Evolutionary conservation across 2,888 invertebrate species (phyloP).

Genomic region (Galerucella calmariensis): DNA sequence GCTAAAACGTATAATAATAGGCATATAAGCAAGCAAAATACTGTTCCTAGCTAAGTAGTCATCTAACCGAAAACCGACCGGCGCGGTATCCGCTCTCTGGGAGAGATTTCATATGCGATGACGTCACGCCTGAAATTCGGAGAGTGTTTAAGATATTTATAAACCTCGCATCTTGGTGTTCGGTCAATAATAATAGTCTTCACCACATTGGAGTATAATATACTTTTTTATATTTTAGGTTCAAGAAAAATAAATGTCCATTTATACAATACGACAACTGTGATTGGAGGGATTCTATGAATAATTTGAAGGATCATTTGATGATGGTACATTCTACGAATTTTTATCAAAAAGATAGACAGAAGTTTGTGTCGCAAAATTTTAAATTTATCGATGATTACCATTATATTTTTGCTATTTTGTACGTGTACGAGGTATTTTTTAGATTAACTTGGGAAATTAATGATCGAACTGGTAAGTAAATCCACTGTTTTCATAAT

Average conservation of each 20-base stretch:
- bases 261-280: slow-evolving; percentile 36
- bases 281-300: slow-evolving; percentile 39
- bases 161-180: too few species aligned
- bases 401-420: slow-evolving; percentile 46
- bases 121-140: too few species aligned
- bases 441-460: slow-evolving; percentile 49
- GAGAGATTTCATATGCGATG: too few species aligned
- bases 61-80: too few species aligned
- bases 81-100: too few species aligned
- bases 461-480: slow-evolving; percentile 36
- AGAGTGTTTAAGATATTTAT: too few species aligned
- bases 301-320: slow-evolving; percentile 38
- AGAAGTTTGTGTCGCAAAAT: slow-evolving; percentile 43
- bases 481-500: not conserved
- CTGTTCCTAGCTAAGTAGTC: too few species aligned
- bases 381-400: slow-evolving; percentile 38
- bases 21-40: too few species aligned
- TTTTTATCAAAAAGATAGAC: slow-evolving; percentile 43
- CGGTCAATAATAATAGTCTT: too few species aligned
- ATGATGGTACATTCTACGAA: slow-evolving; percentile 37
- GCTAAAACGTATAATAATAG: too few species aligned
- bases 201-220: too few species aligned
- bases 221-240: not conserved
- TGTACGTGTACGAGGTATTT: slow-evolving; percentile 41
- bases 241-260: slow-evolving; percentile 29